A percentile compares a stretch with the other conserved stretches of the same genome.
Evolutionary conservation across 2,113 vertebrate species (phyloP).

Genomic region (Microtus ochrogaster): DNA sequence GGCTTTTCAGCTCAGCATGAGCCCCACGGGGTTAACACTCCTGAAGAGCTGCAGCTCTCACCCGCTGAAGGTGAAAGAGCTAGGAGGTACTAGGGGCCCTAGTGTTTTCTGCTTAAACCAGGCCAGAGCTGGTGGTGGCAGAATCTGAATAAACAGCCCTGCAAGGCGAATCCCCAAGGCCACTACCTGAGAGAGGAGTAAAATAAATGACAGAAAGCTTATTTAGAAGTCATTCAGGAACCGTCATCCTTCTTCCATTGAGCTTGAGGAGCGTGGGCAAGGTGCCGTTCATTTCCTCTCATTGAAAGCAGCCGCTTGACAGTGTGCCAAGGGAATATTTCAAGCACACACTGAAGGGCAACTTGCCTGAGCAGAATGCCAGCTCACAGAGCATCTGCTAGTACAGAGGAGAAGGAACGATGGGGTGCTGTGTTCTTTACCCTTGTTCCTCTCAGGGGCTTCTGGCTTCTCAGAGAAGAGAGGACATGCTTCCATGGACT

Average conservation of each 20-base stretch:
- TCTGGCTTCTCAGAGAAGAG: background rate
- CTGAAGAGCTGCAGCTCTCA: accelerated
- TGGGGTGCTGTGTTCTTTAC: background rate
- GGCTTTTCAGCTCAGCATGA: background rate
- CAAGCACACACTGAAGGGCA: accelerated
- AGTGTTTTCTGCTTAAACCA: background rate
- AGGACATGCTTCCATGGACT: background rate
- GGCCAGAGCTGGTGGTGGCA: background rate
- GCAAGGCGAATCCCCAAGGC: background rate
- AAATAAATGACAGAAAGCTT: background rate
- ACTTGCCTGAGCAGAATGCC: background rate
- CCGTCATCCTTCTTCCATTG: background rate
- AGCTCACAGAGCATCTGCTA: background rate
- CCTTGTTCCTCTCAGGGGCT: background rate
- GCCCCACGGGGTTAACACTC: background rate
- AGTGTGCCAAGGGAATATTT: background rate
- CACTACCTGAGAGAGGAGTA: background rate
- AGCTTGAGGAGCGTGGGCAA: accelerated
- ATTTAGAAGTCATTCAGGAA: background rate
- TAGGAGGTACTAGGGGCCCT: accelerated
- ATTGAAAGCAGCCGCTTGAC: background rate
- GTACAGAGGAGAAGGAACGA: background rate
- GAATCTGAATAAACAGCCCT: background rate
- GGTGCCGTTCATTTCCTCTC: background rate
- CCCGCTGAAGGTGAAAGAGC: background rate